Base-by-base conservation (phyloP, 23 tunicate genomes). In the Styela plicata region DNA sequence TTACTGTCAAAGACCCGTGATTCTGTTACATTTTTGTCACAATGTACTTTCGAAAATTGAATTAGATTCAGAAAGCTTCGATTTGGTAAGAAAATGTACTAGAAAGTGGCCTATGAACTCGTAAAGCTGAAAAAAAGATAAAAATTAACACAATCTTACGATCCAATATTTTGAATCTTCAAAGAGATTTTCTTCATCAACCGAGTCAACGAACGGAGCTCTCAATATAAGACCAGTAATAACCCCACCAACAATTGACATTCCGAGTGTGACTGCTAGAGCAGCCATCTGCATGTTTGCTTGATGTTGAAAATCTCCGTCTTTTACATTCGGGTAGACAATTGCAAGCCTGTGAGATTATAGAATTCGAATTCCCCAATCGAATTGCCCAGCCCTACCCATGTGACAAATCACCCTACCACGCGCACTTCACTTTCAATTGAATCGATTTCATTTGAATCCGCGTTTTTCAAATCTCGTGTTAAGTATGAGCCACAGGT, bases 221-320 rank as follows among this genome's bases (percentile, higher is more conserved):
- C 85, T 76, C 22, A 94, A 80, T 2, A 94, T 7, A 1, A 89
- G 35, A 20, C 98, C 98, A 21, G 98, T 94, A 21, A 94, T 61
- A 20, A 90, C 22, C 21, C 98, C 98, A 17, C 88, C 90, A 2
- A 74, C 83, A 32, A 94, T 85, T 1, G 91, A 70, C 10, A 83
- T 79, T 2, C 91, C 98, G 3, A 94, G 80, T 2, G 98, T 94
- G 28, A 74, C 84, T 3, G 94, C 90, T 52, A 94, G 33, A 3
- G 87, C 97, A 1, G 97, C 97, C 82, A 91, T 62, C 69, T 91
- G 97, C 87, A 91, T 80, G 69, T 78, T 78, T 24, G 97, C 97
- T 65, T 91, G 97, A 13, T 83, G 90, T 27, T 78, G 83, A 69
- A 86, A 79, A 25, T 79, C 17, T 63, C 73, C 37, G 36, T 79